A percentile compares a stretch with the other conserved stretches of the same genome.
Evolutionary conservation across 2,888 invertebrate genomes (phyloP).

Genomic region (Cataglyphis altisquamis): DNA sequence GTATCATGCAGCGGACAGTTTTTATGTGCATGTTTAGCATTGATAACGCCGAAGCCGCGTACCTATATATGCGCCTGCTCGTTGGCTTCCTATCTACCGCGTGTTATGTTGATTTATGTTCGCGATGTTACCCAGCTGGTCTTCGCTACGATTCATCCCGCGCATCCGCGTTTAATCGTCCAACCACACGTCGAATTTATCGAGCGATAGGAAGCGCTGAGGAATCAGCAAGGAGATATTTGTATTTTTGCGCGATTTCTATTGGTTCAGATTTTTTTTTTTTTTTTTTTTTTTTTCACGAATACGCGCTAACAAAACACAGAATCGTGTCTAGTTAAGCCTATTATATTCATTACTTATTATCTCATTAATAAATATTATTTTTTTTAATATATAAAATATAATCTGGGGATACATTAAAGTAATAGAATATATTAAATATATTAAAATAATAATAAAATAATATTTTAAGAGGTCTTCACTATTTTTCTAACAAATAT

Average conservation of each 20-base stretch:
- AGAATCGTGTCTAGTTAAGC: not conserved
- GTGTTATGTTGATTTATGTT: conserved; percentile 84
- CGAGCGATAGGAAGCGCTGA: conserved; percentile 28
- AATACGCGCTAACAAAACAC: not conserved
- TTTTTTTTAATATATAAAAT: not conserved
- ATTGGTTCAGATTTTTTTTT: not conserved
- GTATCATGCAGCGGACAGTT: conserved; percentile 79
- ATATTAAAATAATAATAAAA: not conserved
- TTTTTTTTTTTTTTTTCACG: not conserved
- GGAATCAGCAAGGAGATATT: conserved; percentile 23
- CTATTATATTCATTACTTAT: too few species aligned
- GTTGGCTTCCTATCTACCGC: conserved; percentile 64
- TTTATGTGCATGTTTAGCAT: conserved; percentile 84
- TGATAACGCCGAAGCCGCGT: conserved; percentile 79
- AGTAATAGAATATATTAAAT: not conserved
- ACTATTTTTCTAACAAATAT: not conserved
- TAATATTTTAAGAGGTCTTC: not conserved
- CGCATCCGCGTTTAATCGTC: conserved; percentile 47
- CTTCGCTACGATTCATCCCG: conserved; percentile 64
- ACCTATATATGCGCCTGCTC: conserved; percentile 57
- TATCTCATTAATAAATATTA: not conserved
- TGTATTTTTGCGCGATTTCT: not conserved
- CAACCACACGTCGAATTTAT: conserved; percentile 43
- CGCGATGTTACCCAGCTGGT: conserved; percentile 69
- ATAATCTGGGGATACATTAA: not conserved